A percentile compares a stretch with the other conserved stretches of the same genome.
These are phyloP conservation scores for Progne subis DNA, from an alignment of 2,113 vertebrate species.

Conservation along the genomic window DNA sequence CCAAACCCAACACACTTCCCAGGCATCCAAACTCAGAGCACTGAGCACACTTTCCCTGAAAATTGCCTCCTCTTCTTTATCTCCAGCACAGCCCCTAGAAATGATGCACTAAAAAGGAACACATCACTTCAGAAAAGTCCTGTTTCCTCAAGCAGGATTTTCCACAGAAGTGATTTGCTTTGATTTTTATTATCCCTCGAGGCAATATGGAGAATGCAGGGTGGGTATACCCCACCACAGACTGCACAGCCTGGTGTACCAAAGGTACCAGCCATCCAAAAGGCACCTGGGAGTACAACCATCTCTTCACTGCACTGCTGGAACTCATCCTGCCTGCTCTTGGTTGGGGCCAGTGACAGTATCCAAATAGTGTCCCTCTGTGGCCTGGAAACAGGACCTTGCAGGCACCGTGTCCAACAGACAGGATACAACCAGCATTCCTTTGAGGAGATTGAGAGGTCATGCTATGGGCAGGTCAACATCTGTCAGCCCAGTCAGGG, in stretches of 20 bases:
- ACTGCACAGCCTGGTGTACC: background rate
- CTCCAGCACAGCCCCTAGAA: background rate
- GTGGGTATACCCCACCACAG: too few species aligned
- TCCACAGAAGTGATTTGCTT: background rate
- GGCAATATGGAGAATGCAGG: accelerated
- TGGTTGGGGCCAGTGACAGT: accelerated
- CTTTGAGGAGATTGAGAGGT: background rate
- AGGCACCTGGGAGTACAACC: background rate
- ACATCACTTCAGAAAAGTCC: background rate
- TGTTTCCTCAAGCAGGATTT: background rate
- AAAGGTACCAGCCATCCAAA: background rate
- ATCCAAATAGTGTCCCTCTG: background rate
- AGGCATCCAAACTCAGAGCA: background rate
- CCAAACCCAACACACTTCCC: background rate
- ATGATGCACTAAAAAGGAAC: background rate
- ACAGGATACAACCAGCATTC: background rate
- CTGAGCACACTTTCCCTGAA: background rate
- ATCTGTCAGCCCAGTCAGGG: background rate
- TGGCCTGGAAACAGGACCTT: background rate
- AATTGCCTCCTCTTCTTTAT: background rate
- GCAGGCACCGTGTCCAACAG: background rate
- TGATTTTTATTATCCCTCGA: background rate
- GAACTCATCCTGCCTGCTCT: background rate
- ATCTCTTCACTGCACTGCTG: background rate
- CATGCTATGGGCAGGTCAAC: background rate